Evolutionary conservation across 2,797 vertebrate genomes (phyloP).

Genomic region (Urophycis tenuis): DNA sequence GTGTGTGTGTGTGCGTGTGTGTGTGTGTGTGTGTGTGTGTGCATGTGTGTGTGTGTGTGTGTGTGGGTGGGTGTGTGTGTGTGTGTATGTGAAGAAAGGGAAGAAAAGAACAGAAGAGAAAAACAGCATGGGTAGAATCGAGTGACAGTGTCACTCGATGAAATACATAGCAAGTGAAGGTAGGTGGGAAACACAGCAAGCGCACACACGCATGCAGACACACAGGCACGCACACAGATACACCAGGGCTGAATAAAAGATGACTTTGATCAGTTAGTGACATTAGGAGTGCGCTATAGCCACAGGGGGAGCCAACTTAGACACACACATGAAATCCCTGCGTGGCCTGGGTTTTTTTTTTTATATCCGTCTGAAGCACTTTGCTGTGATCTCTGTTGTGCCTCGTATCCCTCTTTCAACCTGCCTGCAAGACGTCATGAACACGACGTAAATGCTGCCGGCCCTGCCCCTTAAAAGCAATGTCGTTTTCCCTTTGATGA

Average conservation of each 20-base stretch:
- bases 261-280: slow-evolving; percentile 50
- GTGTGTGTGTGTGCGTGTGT: neutral
- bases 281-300: slow-evolving; percentile 42
- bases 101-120: slow-evolving; percentile 13
- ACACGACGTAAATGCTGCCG: neutral
- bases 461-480: slow-evolving; percentile 5
- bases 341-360: slow-evolving; percentile 3
- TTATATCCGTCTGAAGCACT: neutral
- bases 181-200: neutral
- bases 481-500: neutral
- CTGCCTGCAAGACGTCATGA: neutral
- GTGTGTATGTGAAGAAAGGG: neutral
- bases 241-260: slow-evolving; percentile 11
- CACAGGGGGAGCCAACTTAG: slow-evolving; percentile 35
- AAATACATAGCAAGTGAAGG: neutral
- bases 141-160: neutral
- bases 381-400: slow-evolving; percentile 30
- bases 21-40: neutral
- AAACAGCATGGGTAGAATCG: neutral
- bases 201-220: neutral
- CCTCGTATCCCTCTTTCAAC: slow-evolving; percentile 9
- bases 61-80: neutral
- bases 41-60: slow-evolving; percentile 13
- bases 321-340: slow-evolving; percentile 19
- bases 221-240: neutral